phyloP scores from a whole-genome alignment of 2,797 vertebrate genomes.

The Centroberyx gerrardi region DNA sequence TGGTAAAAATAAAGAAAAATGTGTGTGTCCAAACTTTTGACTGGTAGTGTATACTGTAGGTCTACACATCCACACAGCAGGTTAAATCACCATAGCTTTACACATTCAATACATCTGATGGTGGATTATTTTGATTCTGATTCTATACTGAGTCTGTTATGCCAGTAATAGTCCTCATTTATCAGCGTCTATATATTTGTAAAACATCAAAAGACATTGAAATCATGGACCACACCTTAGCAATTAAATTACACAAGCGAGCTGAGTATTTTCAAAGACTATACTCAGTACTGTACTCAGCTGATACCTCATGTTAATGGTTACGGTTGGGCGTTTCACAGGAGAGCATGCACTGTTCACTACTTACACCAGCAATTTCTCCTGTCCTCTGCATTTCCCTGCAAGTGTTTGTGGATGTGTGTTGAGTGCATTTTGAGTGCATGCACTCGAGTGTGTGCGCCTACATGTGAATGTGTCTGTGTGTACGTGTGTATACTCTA shows the following conservation, averaged over 20 bases:
- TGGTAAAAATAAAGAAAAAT: no score
- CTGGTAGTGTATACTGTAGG: no score
- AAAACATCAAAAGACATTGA: background rate
- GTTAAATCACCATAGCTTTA: background rate
- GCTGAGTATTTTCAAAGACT: no score
- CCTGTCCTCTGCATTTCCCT: no score
- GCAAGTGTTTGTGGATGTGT: background rate
- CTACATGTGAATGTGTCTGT: background rate
- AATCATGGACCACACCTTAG: background rate
- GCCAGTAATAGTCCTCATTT: background rate
- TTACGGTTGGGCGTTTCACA: no score
- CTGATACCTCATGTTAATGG: no score
- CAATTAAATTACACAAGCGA: background rate
- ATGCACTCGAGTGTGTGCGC: background rate
- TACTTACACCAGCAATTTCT: no score
- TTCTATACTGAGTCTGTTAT: background rate
- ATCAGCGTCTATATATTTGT: background rate
- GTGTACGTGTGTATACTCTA: conserved; percentile 6
- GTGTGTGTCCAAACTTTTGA: no score
- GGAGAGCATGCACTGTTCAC: no score
- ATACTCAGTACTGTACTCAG: no score
- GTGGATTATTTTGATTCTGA: background rate
- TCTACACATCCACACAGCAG: background rate
- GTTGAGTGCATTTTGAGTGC: conserved; percentile 2
- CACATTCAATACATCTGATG: background rate